Base-by-base conservation (phyloP, 2,797 vertebrate species). In the Phylloscopus collybita region DNA sequence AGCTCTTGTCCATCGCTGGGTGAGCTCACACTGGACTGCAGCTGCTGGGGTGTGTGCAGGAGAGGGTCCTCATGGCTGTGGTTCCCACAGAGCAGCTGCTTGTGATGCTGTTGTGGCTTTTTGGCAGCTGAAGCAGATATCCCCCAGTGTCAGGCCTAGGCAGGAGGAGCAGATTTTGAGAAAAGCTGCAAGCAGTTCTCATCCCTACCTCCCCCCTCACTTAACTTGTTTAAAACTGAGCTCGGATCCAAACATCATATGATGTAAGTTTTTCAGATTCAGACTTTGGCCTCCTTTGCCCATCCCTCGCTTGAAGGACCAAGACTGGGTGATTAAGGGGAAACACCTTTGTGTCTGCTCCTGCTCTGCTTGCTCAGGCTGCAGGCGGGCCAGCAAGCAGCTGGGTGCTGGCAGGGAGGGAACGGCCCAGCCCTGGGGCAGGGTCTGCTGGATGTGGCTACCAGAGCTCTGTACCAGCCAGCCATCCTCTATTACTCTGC, bases 201-300 rank as follows among this genome's bases (percentile, higher is more conserved):
- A 3, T 76, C 59, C 57, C n/a, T 19, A 18, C 9, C 42, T 69
- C 38, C 34, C 66, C 51, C 20, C 16, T 64, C 14, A 7, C 10
- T 78, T 18, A 44, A 57, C 25, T 90, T 11, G 10, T 45, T 92
- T 66, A n/a, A 60, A 90, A 44, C 29, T 7, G 50, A 93, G 73
- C 70, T 21, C 1, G 0, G 51, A 88, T 49, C 59, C 74, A 45
- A 70, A 60, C 16, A 0, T 93, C 83, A 54, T 27, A 49, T 54
- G 84, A 78, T 78, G 92, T 86, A 34, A 73, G 80, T 60, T 89
- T 81, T 56, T 92, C 80, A 74, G 49, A 81, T 47, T 62, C 92
- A 94, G 80, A 67, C 78, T 88, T 74, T 64, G 60, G 80, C 84
- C 71, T 95, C 74, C 80, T 62, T 16, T 1, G 27, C 86, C 80